Conservation (phyloP, 2,797 vertebrate genomes). For the Fistularia commersonii region DNA sequence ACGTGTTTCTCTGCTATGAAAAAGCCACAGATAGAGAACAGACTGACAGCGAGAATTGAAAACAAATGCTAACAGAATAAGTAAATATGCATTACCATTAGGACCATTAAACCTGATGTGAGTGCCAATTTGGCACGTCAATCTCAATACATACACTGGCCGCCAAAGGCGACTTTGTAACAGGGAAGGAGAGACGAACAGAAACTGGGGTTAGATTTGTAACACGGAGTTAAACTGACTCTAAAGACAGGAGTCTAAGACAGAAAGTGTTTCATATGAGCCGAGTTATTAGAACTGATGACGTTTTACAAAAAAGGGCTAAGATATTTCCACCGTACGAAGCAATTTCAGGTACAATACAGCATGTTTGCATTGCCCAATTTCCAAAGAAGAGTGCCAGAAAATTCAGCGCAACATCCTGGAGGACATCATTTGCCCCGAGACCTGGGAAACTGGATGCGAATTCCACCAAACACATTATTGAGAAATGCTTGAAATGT, state of each 20-base stretch:
- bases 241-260: constrained; percentile 17
- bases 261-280: constrained; percentile 26
- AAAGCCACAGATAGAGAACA: constrained; percentile 56
- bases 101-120: constrained; percentile 40
- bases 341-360: constrained; percentile 42
- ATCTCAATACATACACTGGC: constrained; percentile 17
- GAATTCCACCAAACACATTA: constrained; percentile 5
- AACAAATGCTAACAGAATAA: constrained; percentile 57
- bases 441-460: constrained; percentile 13
- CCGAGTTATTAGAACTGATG: constrained; percentile 42
- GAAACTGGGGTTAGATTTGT: constrained; percentile 45
- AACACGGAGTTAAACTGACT: constrained; percentile 23
- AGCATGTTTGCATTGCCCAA: constrained; percentile 35
- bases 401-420: constrained; percentile 29
- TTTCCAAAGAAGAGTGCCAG: constrained; percentile 32
- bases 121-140: constrained; percentile 55
- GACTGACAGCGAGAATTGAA: constrained; percentile 55
- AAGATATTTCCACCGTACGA: constrained; percentile 30
- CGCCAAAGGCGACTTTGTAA: constrained; percentile 45
- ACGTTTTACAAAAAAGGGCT: constrained; percentile 33
- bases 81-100: constrained; percentile 58
- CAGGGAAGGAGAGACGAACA: constrained; percentile 35
- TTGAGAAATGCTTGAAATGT: too few species aligned
- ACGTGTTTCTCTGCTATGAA: constrained; percentile 47
- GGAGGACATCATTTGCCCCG: constrained; percentile 33